Base-by-base conservation (phyloP, 2,113 vertebrate genomes). In the Gallinago paraguaiae region DNA sequence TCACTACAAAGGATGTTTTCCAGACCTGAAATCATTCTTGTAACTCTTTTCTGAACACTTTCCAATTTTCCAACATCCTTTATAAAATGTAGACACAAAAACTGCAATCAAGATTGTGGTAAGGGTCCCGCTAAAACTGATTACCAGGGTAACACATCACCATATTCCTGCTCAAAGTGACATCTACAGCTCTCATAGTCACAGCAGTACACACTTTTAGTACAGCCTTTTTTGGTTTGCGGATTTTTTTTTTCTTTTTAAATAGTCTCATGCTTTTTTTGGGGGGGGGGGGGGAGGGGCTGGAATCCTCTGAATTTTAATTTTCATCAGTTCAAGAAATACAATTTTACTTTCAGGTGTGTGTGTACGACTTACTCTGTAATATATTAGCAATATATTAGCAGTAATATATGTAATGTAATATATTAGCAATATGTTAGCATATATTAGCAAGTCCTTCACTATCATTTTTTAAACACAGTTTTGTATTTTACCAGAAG, bases 1-100 rank as follows among this genome's bases (percentile, higher is more conserved):
- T 95, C 87, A 94, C 87, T 96, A 97, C 94, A 97, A 97, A 96
- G 91, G 84, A 95, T 96, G 85, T 96, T 95, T 94, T 95, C 95
- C 96, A 97, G 96, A 95, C 94, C 95, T 96, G 93, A 96, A 97
- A 94, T 95, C 79, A 96, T 95, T 96, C 93, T 90, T 96, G 82
- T 95, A 95, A 69, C 78, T 87, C 67, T 95, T 80, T 86, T 86
- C 94, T 97, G 96, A 95, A 93, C 20, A 30, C 67, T 87, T 85
- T 95, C 95, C 95, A 97, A 77, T 93, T 97, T 96, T 96, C 94
- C 96, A 90, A 95, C 93, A 92, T 94, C 70, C 31, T 71, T 86
- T 90, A 70, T 90, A 27, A 88, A 88, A 46, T 67, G 63, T 24
- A 79, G 95, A 82, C 78, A 54, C 31, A 71, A 90, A 70, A 82